Evolutionary conservation across 2,888 invertebrate species (phyloP).

Genomic region (Nysson spinosus): DNA sequence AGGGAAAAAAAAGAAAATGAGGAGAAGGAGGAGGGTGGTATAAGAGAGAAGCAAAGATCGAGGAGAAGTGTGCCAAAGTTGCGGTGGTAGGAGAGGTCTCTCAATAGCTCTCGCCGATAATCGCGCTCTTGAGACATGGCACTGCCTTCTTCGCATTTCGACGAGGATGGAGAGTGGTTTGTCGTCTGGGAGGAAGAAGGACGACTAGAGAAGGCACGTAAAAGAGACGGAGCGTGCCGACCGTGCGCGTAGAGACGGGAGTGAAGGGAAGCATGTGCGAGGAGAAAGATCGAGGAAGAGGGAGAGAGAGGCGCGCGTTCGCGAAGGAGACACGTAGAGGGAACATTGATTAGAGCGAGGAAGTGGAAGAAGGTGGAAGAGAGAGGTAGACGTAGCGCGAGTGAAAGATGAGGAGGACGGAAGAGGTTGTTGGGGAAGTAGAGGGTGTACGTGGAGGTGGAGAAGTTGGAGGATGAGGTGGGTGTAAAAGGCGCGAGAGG

Average conservation of each 20-base stretch:
- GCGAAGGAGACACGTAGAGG: no score
- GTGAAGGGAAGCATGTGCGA: background rate
- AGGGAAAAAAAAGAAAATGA: background rate
- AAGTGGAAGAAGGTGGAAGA: background rate
- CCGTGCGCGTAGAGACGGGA: slow-evolving; percentile 7
- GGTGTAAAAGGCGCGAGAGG: no score
- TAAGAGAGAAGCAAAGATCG: background rate
- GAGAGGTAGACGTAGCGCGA: slow-evolving; percentile 3
- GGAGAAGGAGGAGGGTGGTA: no score
- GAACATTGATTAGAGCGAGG: no score
- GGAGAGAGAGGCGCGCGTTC: background rate
- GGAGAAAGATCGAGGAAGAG: background rate
- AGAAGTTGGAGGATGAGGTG: slow-evolving; percentile 5
- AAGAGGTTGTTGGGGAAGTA: slow-evolving; percentile 1
- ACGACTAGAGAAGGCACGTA: slow-evolving; percentile 5
- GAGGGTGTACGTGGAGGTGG: slow-evolving; percentile 6
- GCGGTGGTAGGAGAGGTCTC: slow-evolving; percentile 21
- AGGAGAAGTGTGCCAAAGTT: slow-evolving; percentile 44
- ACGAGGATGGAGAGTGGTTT: background rate
- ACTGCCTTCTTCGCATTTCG: background rate
- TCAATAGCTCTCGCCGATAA: slow-evolving; percentile 40
- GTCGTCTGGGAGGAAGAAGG: background rate
- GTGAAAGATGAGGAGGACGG: slow-evolving; percentile 14
- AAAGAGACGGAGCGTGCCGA: slow-evolving; percentile 1
- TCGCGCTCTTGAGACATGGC: slow-evolving; percentile 23